Evolutionary conservation across 2,888 invertebrate genomes (phyloP).

Genomic region (Xylota segnis): DNA sequence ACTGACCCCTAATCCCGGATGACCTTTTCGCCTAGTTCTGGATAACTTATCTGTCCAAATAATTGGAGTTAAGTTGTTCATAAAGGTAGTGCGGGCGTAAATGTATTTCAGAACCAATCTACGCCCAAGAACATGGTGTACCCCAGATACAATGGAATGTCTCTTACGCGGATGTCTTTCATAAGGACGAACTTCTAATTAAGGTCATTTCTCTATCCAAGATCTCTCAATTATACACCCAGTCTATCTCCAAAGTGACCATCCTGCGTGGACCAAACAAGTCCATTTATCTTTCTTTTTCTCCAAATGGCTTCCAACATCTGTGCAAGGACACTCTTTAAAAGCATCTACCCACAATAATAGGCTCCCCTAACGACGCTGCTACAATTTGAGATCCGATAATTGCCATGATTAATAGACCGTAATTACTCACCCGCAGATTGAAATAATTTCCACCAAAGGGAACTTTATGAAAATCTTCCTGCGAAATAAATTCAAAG

Average conservation of each 20-base stretch:
- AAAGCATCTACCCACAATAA: slow-evolving; percentile 30
- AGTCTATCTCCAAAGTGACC: slow-evolving; percentile 8
- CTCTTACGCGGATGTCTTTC: too few species aligned
- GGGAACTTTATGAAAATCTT: slow-evolving; percentile 14
- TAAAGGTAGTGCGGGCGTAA: too few species aligned
- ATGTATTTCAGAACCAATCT: too few species aligned
- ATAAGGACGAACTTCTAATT: background rate
- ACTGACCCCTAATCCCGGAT: too few species aligned
- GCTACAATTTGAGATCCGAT: slow-evolving; percentile 52
- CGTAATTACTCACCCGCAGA: slow-evolving; percentile 47
- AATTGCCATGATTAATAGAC: slow-evolving; percentile 60
- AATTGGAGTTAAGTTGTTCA: too few species aligned
- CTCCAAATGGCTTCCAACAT: background rate
- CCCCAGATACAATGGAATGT: too few species aligned
- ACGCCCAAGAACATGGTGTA: too few species aligned
- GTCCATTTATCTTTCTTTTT: slow-evolving; percentile 25
- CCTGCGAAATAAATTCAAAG: slow-evolving; percentile 45
- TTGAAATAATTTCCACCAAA: slow-evolving; percentile 41
- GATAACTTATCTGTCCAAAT: too few species aligned
- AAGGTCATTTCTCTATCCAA: background rate
- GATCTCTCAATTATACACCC: slow-evolving; percentile 13
- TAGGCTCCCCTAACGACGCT: slow-evolving; percentile 33
- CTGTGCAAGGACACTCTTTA: slow-evolving; percentile 8
- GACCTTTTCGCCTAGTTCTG: too few species aligned
- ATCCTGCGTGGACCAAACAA: slow-evolving; percentile 2